phyloP scores from a whole-genome alignment of 1,140 invertebrate genomes.

The Scaptomyza hsui region DNA sequence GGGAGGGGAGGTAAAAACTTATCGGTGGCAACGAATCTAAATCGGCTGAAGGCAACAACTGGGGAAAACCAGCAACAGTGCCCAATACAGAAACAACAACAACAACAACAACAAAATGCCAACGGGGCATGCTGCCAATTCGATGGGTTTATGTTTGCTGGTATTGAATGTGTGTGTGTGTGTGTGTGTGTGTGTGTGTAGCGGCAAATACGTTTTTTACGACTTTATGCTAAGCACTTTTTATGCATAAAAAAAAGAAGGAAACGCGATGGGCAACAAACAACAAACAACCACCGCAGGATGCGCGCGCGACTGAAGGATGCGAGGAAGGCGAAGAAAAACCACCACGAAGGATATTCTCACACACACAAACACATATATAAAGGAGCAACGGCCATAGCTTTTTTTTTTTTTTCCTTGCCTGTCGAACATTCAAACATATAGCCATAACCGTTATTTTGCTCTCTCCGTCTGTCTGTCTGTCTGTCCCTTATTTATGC shows the following conservation, averaged over 20 bases:
- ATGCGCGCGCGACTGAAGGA: constrained; percentile 11
- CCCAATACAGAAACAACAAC: constrained; percentile 9
- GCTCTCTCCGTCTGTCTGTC: constrained; percentile 34
- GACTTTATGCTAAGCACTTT: constrained; percentile 82
- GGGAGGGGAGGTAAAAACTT: constrained; percentile 41
- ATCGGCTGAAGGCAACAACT: constrained; percentile 48
- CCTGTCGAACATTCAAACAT: not conserved
- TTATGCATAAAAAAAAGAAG: constrained; percentile 71
- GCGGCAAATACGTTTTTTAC: constrained; percentile 82
- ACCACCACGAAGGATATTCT: constrained; percentile 36
- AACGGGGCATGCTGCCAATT: constrained; percentile 73
- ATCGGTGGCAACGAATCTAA: constrained; percentile 66
- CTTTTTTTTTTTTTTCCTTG: not conserved
- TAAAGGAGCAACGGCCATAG: not conserved
- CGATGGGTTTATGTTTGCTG: constrained; percentile 37
- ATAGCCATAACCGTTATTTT: constrained; percentile 72
- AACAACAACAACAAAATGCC: constrained; percentile 18
- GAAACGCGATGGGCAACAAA: constrained; percentile 7
- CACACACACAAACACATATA: too few species aligned
- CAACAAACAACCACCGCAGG: constrained; percentile 62
- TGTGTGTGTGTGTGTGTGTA: constrained; percentile 38
- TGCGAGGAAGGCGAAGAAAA: constrained; percentile 11
- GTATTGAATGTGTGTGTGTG: constrained; percentile 39
- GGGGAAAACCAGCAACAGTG: constrained; percentile 27
- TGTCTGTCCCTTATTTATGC: constrained; percentile 72